phyloP scores from a whole-genome alignment of 2,888 invertebrate species.

The Trisateles emortualis region DNA sequence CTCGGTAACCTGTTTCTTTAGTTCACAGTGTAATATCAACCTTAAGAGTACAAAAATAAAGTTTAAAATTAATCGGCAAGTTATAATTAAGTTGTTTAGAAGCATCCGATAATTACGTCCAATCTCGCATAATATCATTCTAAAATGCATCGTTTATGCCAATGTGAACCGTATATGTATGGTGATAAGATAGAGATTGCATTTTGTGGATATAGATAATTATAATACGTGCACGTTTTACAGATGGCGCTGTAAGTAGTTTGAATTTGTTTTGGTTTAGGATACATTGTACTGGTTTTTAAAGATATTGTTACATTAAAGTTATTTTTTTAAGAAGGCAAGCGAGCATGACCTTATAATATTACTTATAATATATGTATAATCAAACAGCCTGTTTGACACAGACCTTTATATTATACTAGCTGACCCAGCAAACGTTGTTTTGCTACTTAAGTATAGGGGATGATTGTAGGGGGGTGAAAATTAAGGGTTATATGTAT shows the following conservation, averaged over 20 bases:
- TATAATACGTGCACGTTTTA: slow-evolving; percentile 14
- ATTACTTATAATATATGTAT: too few relatives aligned
- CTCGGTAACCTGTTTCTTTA: background rate
- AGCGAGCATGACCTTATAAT: too few relatives aligned
- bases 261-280: too few relatives aligned
- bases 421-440: too few relatives aligned
- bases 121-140: slow-evolving; percentile 19
- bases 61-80: background rate
- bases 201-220: slow-evolving; percentile 13
- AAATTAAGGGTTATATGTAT: too few relatives aligned
- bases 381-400: too few relatives aligned
- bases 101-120: slow-evolving; percentile 36
- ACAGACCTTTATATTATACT: too few relatives aligned
- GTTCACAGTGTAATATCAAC: background rate
- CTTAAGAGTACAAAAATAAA: background rate
- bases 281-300: too few relatives aligned
- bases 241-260: slow-evolving; percentile 15
- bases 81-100: slow-evolving; percentile 33
- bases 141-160: background rate
- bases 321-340: too few relatives aligned
- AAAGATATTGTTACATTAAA: too few relatives aligned
- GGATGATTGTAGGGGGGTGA: too few relatives aligned
- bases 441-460: too few relatives aligned
- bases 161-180: slow-evolving; percentile 3
- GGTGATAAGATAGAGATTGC: background rate